Evolutionary conservation across 2,888 invertebrate genomes (phyloP).

Genomic region (Metopia argyrocephala): DNA sequence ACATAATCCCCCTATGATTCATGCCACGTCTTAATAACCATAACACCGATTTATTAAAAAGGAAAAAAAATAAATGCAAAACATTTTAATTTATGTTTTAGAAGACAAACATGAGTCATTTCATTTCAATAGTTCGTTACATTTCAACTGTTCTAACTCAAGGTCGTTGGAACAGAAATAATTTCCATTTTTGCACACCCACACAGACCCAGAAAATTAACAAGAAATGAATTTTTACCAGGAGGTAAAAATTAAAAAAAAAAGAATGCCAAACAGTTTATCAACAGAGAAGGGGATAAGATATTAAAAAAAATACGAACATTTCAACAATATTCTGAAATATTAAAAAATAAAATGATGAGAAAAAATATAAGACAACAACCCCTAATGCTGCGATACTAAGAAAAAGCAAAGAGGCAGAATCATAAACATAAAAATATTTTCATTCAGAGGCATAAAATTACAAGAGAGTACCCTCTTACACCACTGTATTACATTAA

Average conservation of each 20-base stretch:
- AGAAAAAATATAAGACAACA: conserved; percentile 58
- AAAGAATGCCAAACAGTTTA: conserved; percentile 44
- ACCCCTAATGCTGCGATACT: conserved; percentile 48
- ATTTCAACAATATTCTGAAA: conserved; percentile 51
- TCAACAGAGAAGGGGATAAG: conserved; percentile 7
- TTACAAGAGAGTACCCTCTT: neutral
- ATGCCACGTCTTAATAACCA: neutral
- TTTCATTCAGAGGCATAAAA: conserved; percentile 20
- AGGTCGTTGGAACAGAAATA: conserved; percentile 62
- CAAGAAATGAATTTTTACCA: conserved; percentile 51
- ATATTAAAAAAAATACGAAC: neutral
- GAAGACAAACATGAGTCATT: conserved; percentile 43
- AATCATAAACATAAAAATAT: conserved; percentile 24
- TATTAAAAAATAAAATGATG: conserved; percentile 15
- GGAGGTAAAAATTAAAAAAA: conserved; percentile 31
- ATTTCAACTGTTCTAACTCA: conserved; percentile 57
- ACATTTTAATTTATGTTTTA: neutral
- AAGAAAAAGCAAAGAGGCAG: neutral
- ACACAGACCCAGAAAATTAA: conserved; percentile 18
- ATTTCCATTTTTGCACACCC: conserved; percentile 18
- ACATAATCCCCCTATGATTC: neutral
- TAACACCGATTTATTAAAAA: neutral
- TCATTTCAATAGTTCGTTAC: conserved; percentile 45
- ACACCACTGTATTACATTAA: neutral
- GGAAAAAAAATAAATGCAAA: neutral